These are phyloP conservation scores for Himalopsyche japonica DNA, from an alignment of 2,888 invertebrate genomes.

Conservation along the genomic window DNA sequence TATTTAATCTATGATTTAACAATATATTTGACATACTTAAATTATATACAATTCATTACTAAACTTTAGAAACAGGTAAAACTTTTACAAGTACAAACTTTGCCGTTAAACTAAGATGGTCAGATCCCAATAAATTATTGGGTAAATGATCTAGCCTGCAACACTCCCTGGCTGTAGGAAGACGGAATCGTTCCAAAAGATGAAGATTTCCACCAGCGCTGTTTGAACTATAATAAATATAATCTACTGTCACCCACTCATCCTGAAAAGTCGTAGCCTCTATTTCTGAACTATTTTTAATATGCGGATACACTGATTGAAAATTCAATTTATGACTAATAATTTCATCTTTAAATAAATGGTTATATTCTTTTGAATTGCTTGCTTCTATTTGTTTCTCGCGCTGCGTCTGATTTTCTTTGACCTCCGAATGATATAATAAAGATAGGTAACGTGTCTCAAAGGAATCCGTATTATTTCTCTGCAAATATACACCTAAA, in stretches of 20 bases:
- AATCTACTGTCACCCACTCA: conserved; percentile 82
- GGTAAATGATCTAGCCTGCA: conserved; percentile 66
- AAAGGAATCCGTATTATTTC: conserved; percentile 48
- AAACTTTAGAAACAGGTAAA: neutral
- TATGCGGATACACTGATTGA: conserved; percentile 69
- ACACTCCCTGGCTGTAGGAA: conserved; percentile 70
- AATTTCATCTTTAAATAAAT: conserved; percentile 62
- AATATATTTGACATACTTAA: no score
- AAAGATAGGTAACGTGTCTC: conserved; percentile 22
- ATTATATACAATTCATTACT: neutral
- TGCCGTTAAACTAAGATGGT: conserved; percentile 81
- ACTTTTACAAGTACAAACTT: conserved; percentile 54
- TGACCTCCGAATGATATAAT: conserved; percentile 33
- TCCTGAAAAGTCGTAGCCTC: conserved; percentile 80
- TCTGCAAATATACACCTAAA: conserved; percentile 54
- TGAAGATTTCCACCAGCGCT: conserved; percentile 48
- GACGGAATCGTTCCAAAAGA: conserved; percentile 64
- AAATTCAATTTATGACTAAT: conserved; percentile 70
- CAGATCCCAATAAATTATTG: conserved; percentile 74
- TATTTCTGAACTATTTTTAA: conserved; percentile 48
- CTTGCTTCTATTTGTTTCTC: conserved; percentile 42
- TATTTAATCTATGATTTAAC: no score
- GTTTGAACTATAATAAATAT: conserved; percentile 72
- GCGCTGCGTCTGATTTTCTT: neutral
- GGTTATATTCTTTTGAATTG: conserved; percentile 9